A percentile compares a stretch with the other conserved stretches of the same genome.
These are phyloP conservation scores for Anoplopoma fimbria DNA, from an alignment of 2,113 vertebrate species.

Conservation along the genomic window DNA sequence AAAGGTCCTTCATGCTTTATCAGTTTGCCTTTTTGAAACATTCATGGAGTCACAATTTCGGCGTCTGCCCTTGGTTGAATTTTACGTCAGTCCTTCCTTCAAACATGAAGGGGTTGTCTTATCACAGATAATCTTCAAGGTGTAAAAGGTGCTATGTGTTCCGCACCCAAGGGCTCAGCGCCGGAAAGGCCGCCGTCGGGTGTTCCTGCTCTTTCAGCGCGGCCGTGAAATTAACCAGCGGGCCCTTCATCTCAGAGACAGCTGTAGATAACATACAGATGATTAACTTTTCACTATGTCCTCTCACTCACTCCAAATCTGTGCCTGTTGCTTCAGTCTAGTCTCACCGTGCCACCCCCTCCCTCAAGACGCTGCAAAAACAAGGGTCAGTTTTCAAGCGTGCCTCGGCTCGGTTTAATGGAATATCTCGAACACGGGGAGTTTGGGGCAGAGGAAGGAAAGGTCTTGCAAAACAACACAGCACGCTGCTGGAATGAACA, in stretches of 20 bases:
- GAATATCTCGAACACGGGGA: conserved; percentile 50
- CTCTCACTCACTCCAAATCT: conserved; percentile 24
- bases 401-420: conserved; percentile 42
- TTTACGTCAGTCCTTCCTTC: not conserved
- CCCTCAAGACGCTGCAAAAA: conserved; percentile 60
- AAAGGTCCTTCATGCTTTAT: conserved; percentile 18
- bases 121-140: conserved; percentile 60
- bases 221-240: conserved; percentile 48
- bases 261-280: conserved; percentile 53
- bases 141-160: conserved; percentile 53
- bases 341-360: conserved; percentile 21
- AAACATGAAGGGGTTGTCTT: conserved; percentile 24
- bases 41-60: conserved; percentile 8
- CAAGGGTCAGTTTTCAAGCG: conserved; percentile 63
- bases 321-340: conserved; percentile 38
- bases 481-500: conserved; percentile 35
- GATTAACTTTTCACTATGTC: conserved; percentile 51
- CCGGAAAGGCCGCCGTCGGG: conserved; percentile 18
- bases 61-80: conserved; percentile 4
- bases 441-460: conserved; percentile 43
- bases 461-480: conserved; percentile 60
- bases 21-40: conserved; percentile 15
- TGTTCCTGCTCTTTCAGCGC: conserved; percentile 20
- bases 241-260: conserved; percentile 44
- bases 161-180: conserved; percentile 56